phyloP scores from a whole-genome alignment of 1,140 invertebrate genomes.

The Coboldia fuscipes region DNA sequence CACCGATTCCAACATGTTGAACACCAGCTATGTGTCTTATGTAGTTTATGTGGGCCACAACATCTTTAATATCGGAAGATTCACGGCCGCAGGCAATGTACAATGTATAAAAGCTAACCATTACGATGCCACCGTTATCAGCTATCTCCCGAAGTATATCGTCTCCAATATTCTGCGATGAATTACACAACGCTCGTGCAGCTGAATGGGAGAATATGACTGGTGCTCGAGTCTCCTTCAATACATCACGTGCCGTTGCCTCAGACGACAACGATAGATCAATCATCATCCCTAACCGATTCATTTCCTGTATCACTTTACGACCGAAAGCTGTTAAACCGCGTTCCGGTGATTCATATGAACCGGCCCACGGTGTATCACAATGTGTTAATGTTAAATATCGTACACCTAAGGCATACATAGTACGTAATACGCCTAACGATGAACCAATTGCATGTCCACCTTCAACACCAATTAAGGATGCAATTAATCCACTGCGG shows the following conservation, averaged over 20 bases:
- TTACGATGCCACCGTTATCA: constrained; percentile 65
- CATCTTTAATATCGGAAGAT: constrained; percentile 54
- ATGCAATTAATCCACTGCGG: constrained; percentile 51
- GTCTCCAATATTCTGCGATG: constrained; percentile 72
- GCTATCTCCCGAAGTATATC: constrained; percentile 61
- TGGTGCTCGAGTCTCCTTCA: constrained; percentile 63
- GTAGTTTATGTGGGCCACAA: constrained; percentile 76
- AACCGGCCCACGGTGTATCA: constrained; percentile 50
- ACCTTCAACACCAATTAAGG: constrained; percentile 67
- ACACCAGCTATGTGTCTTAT: constrained; percentile 55
- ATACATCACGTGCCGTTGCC: constrained; percentile 62
- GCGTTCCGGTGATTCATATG: constrained; percentile 18
- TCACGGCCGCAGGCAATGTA: constrained; percentile 60
- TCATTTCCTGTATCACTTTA: constrained; percentile 67
- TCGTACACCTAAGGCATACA: constrained; percentile 62
- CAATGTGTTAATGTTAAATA: constrained; percentile 67
- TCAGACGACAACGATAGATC: constrained; percentile 79
- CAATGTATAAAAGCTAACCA: constrained; percentile 73
- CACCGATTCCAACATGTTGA: constrained; percentile 68
- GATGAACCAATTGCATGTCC: constrained; percentile 71
- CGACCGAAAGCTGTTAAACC: constrained; percentile 44
- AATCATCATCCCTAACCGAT: constrained; percentile 82
- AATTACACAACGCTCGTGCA: constrained; percentile 66
- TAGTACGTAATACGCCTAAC: constrained; percentile 56
- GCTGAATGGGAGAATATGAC: constrained; percentile 87